A percentile compares a stretch with the other conserved stretches of the same genome.
These are phyloP conservation scores for Ectemnius continuus DNA, from an alignment of 2,888 invertebrate species.

Conservation along the genomic window DNA sequence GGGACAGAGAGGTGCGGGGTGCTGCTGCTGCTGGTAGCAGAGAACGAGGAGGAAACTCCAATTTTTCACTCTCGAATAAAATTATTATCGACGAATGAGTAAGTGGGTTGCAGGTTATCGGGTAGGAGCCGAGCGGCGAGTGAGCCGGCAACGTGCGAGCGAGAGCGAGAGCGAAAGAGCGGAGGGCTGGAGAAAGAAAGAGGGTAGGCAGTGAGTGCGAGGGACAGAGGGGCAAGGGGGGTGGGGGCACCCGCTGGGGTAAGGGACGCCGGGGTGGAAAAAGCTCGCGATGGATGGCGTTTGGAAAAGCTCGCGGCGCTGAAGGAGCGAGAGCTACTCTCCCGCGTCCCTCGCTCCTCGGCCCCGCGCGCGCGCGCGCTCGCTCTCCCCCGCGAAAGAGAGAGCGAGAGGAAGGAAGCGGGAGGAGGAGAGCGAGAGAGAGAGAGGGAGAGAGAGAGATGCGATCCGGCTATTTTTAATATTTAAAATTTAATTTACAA, in stretches of 20 bases:
- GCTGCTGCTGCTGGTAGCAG: constrained; percentile 26
- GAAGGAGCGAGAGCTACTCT: constrained; percentile 44
- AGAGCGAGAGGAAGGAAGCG: constrained; percentile 22
- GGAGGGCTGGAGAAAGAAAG: too few relatives aligned
- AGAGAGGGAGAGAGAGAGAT: constrained; percentile 35
- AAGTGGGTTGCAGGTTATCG: constrained; percentile 70
- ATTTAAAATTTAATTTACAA: constrained; percentile 79
- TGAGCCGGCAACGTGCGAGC: constrained; percentile 16
- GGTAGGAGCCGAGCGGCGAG: constrained; percentile 46
- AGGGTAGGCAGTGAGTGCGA: too few relatives aligned
- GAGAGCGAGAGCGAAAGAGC: neutral
- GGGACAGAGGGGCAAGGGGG: constrained; percentile 19
- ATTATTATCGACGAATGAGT: constrained; percentile 77
- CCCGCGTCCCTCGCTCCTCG: too few relatives aligned
- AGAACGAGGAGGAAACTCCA: constrained; percentile 64
- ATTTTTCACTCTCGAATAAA: constrained; percentile 76
- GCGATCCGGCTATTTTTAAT: constrained; percentile 75
- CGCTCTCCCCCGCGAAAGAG: too few relatives aligned
- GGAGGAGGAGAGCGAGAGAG: constrained; percentile 3
- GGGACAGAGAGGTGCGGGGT: neutral
- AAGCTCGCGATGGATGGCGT: constrained; percentile 61
- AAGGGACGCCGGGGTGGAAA: constrained; percentile 21
- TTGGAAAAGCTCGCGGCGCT: constrained; percentile 58
- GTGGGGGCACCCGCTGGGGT: too few relatives aligned
- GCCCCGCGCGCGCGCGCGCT: too few relatives aligned